These are phyloP conservation scores for Chlorops oryzae DNA, from an alignment of 1,140 invertebrate species.

Conservation along the genomic window DNA sequence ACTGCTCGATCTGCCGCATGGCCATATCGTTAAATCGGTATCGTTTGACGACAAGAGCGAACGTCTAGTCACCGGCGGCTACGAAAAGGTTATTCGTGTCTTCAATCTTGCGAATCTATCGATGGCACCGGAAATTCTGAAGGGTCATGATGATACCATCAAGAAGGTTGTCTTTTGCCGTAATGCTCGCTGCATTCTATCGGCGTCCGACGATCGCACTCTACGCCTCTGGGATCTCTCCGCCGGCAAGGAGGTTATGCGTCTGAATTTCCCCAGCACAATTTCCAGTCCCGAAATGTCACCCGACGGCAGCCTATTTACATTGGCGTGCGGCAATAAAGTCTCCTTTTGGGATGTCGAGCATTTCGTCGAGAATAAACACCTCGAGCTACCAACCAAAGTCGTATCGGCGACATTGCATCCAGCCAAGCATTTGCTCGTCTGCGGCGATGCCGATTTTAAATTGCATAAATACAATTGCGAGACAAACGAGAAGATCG, in stretches of 20 bases:
- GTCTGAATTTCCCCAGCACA: slow-evolving; percentile 72
- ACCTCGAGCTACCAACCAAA: slow-evolving; percentile 78
- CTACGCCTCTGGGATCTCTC: slow-evolving; percentile 77
- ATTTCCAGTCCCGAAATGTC: slow-evolving; percentile 89
- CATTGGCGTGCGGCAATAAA: slow-evolving; percentile 72
- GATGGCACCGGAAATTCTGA: slow-evolving; percentile 65
- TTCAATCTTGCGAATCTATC: slow-evolving; percentile 84
- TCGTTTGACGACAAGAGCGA: slow-evolving; percentile 80
- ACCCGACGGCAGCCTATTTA: slow-evolving; percentile 74
- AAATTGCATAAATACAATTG: slow-evolving; percentile 98
- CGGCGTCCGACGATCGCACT: slow-evolving; percentile 87
- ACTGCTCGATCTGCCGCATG: slow-evolving; percentile 88
- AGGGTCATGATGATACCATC: slow-evolving; percentile 78
- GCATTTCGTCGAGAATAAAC: slow-evolving; percentile 73
- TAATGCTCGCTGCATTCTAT: slow-evolving; percentile 73
- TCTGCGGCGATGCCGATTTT: slow-evolving; percentile 93
- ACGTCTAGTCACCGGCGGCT: slow-evolving; percentile 82
- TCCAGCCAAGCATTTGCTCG: slow-evolving; percentile 84
- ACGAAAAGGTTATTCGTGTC: slow-evolving; percentile 87
- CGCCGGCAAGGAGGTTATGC: slow-evolving; percentile 71
- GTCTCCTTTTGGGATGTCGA: slow-evolving; percentile 77
- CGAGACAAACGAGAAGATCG: slow-evolving; percentile 81
- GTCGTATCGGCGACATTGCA: slow-evolving; percentile 89
- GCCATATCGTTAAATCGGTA: slow-evolving; percentile 95
- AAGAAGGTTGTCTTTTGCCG: slow-evolving; percentile 80